Percentiles rank a stretch among this genome's conserved stretches.
Conservation (phyloP, 1,140 invertebrate genomes). For the Hylaeus anthracinus region DNA sequence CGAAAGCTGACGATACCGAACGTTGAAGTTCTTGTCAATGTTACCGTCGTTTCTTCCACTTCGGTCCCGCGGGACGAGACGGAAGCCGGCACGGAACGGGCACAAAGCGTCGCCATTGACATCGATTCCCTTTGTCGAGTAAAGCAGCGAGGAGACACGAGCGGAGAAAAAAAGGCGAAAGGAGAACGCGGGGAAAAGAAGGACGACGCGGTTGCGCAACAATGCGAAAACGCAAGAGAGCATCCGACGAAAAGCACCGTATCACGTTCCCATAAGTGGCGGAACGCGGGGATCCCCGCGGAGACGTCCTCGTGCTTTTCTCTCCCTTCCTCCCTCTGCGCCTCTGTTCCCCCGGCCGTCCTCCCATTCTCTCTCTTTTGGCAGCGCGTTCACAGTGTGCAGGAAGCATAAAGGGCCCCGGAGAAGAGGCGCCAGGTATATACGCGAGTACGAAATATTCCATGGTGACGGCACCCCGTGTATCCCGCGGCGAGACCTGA, state of each 20-base stretch:
- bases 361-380: constrained; percentile 7
- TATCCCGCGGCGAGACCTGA: constrained; percentile 66
- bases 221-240: constrained; percentile 73
- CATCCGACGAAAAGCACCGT: constrained; percentile 70
- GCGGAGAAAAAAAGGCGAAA: background rate
- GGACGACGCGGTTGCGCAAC: constrained; percentile 70
- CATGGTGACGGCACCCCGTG: constrained; percentile 46
- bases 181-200: constrained; percentile 28
- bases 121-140: constrained; percentile 66
- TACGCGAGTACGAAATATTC: constrained; percentile 41
- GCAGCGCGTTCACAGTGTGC: background rate
- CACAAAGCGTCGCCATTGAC: constrained; percentile 50
- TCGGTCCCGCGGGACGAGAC: constrained; percentile 9
- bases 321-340: background rate
- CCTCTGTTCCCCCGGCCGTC: background rate
- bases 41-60: too few relatives aligned
- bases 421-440: constrained; percentile 74
- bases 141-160: background rate
- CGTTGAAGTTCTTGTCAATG: too few relatives aligned
- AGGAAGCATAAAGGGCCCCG: constrained; percentile 33
- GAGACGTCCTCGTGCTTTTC: constrained; percentile 64
- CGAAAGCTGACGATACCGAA: too few relatives aligned
- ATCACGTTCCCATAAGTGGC: constrained; percentile 76
- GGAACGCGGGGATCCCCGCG: constrained; percentile 66
- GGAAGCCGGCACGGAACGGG: background rate